Conservation (phyloP, 2,888 invertebrate genomes). For the Eupithecia subumbrata region DNA sequence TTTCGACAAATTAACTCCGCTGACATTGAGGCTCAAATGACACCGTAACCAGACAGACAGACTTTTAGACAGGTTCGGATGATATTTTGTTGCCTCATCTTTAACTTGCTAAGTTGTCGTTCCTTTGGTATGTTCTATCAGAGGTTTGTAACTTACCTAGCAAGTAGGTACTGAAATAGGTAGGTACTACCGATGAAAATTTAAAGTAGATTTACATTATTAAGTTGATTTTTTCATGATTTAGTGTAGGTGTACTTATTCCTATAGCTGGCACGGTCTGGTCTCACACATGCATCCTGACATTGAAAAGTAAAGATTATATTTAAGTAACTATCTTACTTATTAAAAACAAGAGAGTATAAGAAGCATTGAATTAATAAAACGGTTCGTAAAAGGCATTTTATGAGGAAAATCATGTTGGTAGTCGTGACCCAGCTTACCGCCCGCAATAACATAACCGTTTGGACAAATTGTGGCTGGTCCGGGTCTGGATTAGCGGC, state of each 20-base stretch:
- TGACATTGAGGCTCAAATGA: slow-evolving; percentile 67
- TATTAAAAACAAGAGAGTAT: background rate
- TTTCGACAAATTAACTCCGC: slow-evolving; percentile 79
- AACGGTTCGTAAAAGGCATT: slow-evolving; percentile 61
- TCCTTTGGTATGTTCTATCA: background rate
- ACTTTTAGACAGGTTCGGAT: slow-evolving; percentile 42
- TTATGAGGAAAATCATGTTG: slow-evolving; percentile 73
- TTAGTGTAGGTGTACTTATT: background rate
- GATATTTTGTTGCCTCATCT: slow-evolving; percentile 30
- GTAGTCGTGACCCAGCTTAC: slow-evolving; percentile 63
- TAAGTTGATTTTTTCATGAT: background rate
- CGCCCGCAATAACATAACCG: slow-evolving; percentile 82
- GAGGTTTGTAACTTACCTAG: background rate
- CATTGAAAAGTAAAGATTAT: background rate
- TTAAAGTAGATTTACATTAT: background rate
- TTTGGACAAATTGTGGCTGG: slow-evolving; percentile 81
- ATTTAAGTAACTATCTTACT: background rate
- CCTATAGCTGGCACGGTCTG: background rate
- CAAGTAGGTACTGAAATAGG: background rate
- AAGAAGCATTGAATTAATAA: slow-evolving; percentile 51
- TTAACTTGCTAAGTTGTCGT: background rate
- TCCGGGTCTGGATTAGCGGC: slow-evolving; percentile 77
- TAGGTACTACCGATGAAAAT: background rate
- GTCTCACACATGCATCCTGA: background rate
- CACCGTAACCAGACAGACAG: slow-evolving; percentile 52